These are phyloP conservation scores for Coranthus polyacanthus DNA, from an alignment of 2,797 vertebrate genomes.

Conservation along the genomic window DNA sequence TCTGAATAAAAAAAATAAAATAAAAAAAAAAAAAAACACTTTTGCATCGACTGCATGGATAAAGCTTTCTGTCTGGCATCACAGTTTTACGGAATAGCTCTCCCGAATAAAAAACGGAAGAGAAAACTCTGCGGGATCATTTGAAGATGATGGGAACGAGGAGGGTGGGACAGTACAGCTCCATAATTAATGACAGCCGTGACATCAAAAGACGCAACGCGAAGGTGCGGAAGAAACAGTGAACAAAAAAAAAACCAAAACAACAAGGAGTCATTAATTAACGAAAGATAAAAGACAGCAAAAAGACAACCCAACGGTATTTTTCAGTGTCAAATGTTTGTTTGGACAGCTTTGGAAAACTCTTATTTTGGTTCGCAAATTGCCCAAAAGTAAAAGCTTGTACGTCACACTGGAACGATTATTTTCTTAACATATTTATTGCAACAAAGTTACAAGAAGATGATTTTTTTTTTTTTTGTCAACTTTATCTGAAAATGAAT, in stretches of 20 bases:
- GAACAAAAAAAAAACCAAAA: slow-evolving; percentile 13
- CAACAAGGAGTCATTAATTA: slow-evolving; percentile 33
- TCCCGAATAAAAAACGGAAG: slow-evolving; percentile 29
- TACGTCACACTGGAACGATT: neutral
- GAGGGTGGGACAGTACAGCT: neutral
- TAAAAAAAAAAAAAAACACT: slow-evolving; percentile 12
- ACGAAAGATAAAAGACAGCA: neutral
- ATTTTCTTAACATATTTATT: too few relatives aligned
- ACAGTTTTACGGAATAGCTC: slow-evolving; percentile 41
- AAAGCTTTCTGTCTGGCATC: slow-evolving; percentile 39
- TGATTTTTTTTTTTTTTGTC: too few relatives aligned
- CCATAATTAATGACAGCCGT: slow-evolving; percentile 28
- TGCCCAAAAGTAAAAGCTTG: neutral
- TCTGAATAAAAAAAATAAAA: slow-evolving; percentile 48
- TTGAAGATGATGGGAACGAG: slow-evolving; percentile 26
- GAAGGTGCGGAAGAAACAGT: slow-evolving; percentile 7
- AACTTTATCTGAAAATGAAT: too few relatives aligned
- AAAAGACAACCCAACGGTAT: neutral
- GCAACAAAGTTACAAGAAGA: too few relatives aligned
- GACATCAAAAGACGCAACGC: slow-evolving; percentile 11
- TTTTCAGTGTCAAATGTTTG: neutral
- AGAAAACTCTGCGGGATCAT: slow-evolving; percentile 25
- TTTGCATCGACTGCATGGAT: slow-evolving; percentile 33
- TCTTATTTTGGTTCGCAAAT: neutral
- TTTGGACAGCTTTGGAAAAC: neutral